phyloP scores from a whole-genome alignment of 1,140 invertebrate species.

The Tetranychus cinnabarinus region DNA sequence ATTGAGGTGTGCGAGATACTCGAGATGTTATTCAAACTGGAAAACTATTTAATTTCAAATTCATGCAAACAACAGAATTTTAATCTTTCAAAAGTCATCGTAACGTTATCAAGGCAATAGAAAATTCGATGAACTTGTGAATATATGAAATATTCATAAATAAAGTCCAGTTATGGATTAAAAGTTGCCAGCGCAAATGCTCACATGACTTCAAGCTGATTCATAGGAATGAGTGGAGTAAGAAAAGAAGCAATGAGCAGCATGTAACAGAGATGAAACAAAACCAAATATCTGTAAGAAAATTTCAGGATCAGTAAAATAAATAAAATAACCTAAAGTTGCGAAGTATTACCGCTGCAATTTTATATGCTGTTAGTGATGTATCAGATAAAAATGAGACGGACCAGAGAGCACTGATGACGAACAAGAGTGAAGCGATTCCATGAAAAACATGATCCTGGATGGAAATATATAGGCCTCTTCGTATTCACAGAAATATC shows the following conservation, averaged over 20 bases:
- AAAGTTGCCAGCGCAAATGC: not conserved
- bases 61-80: slow-evolving; percentile 62
- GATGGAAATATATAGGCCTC: no score
- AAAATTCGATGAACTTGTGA: not conserved
- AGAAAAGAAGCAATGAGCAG: not conserved
- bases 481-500: no score
- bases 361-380: no score
- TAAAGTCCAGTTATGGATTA: not conserved
- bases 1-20: slow-evolving; percentile 55
- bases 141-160: not conserved
- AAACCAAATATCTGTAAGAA: no score
- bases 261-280: not conserved
- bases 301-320: no score
- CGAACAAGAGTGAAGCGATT: no score
- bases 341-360: no score
- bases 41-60: slow-evolving; percentile 40
- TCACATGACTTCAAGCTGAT: not conserved
- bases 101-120: not conserved
- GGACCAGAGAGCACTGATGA: no score
- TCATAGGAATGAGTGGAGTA: not conserved
- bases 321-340: no score
- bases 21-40: slow-evolving; percentile 39
- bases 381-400: no score
- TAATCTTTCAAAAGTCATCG: slow-evolving; percentile 28
- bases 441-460: no score